Evolutionary conservation across 2,113 vertebrate species (phyloP).

Genomic region (Morphnarchus princeps): DNA sequence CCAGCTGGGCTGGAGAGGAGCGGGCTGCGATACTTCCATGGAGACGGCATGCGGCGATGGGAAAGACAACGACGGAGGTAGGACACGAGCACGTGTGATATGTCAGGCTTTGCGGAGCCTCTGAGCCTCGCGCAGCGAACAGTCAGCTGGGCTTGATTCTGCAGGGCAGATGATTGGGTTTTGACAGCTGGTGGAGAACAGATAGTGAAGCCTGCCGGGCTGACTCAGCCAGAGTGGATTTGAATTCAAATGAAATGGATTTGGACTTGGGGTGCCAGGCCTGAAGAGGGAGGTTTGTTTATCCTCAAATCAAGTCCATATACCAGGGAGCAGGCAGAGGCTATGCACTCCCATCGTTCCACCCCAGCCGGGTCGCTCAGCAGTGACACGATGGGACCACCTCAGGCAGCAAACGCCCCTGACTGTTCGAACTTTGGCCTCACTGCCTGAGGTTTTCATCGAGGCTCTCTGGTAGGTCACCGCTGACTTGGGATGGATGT

Average conservation of each 20-base stretch:
- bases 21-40: constrained; percentile 96
- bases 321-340: neutral
- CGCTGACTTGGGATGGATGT: neutral
- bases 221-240: constrained; percentile 8
- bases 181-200: constrained; percentile 41
- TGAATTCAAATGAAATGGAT: neutral
- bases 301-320: neutral
- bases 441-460: neutral
- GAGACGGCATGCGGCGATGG: constrained; percentile 93
- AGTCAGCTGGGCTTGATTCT: constrained; percentile 11
- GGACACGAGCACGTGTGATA: neutral
- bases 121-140: neutral
- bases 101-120: neutral
- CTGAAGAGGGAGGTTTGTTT: neutral
- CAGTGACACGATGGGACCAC: neutral
- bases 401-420: neutral
- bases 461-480: neutral
- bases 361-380: neutral
- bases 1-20: constrained; percentile 97
- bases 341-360: neutral
- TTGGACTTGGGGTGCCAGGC: neutral
- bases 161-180: constrained; percentile 9
- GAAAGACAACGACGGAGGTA: constrained; percentile 99
- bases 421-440: neutral
- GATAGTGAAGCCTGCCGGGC: neutral